Base-by-base conservation (phyloP, 2,797 vertebrate genomes). In the Margarornis squamiger region DNA sequence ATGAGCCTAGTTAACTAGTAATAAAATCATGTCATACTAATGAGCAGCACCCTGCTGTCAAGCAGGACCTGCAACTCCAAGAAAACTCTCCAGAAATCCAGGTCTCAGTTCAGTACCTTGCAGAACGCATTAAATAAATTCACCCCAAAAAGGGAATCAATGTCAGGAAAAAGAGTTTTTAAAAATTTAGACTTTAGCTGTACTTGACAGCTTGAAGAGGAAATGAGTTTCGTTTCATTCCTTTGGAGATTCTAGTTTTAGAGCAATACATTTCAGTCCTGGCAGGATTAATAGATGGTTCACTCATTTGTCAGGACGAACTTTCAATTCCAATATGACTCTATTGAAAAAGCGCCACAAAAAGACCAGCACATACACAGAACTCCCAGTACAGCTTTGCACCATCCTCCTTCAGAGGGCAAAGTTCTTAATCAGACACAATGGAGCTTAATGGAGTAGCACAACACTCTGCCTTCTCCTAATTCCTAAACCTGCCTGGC, bases 1-100 rank as follows among this genome's bases (percentile, higher is more conserved):
- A 79, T 76, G 61, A 79, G 61, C 29, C 52, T 92, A 95, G 92
- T 92, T 92, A 89, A 75, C 63, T 46, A 19, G 27, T 82, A 77
- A 79, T 78, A 84, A 84, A 78, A 78, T 85, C 48, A 48, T 54
- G 29, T 15, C 55, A 76, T 10, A 17, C 30, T 90, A 89, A 93
- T 76, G 61, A 95, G 41, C 52, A 89, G 57, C 77, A 88, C 51
- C 27, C 48, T 74, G 81, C 67, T 89, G 32, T 52, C 82, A 94
- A 67, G 22, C 41, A 68, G 52, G 55, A 67, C 4, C 2, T 45
- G 29, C 7, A 70, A 10, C 24, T 81, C 52, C 23, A 18, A 83
- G 46, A 81, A 48, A 77, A 51, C 36, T 54, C 49, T 67, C 18
- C 57, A 80, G 26, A 94, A 90, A 80, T 13, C 12, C 32, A 9